A percentile compares a stretch with the other conserved stretches of the same genome.
These are phyloP conservation scores for Amblyraja radiata DNA, from an alignment of 2,797 vertebrate species.

Conservation along the genomic window DNA sequence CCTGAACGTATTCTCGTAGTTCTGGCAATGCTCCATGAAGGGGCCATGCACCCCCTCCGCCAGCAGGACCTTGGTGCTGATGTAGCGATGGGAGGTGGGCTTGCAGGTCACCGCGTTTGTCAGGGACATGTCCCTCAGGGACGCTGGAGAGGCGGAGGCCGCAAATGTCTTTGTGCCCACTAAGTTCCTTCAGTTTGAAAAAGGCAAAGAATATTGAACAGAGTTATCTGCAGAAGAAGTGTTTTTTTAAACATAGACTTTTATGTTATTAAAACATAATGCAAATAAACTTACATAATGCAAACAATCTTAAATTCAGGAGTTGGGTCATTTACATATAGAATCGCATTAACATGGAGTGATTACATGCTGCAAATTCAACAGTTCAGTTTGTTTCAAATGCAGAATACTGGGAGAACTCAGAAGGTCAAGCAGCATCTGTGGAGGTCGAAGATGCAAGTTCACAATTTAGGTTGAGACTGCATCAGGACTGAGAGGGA, in stretches of 20 bases:
- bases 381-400: not conserved
- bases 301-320: not conserved
- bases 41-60: slow-evolving; percentile 72
- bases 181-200: not conserved
- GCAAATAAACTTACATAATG: not conserved
- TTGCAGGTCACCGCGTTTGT: slow-evolving; percentile 61
- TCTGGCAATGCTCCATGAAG: slow-evolving; percentile 78
- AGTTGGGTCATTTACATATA: not conserved
- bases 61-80: slow-evolving; percentile 85
- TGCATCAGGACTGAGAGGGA: no score
- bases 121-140: slow-evolving; percentile 64
- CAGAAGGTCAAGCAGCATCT: no score
- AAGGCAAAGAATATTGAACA: not conserved
- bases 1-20: slow-evolving; percentile 75
- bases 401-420: no score
- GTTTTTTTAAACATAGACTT: not conserved
- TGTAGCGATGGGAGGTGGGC: slow-evolving; percentile 72
- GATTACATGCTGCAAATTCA: not conserved
- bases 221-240: not conserved
- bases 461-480: no score
- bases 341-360: not conserved
- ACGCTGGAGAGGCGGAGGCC: slow-evolving; percentile 47
- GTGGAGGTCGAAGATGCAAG: no score
- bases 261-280: not conserved
- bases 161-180: not conserved